Conservation (phyloP, 2,888 invertebrate genomes). For the Pseudococcus jackbeardsleyi region DNA sequence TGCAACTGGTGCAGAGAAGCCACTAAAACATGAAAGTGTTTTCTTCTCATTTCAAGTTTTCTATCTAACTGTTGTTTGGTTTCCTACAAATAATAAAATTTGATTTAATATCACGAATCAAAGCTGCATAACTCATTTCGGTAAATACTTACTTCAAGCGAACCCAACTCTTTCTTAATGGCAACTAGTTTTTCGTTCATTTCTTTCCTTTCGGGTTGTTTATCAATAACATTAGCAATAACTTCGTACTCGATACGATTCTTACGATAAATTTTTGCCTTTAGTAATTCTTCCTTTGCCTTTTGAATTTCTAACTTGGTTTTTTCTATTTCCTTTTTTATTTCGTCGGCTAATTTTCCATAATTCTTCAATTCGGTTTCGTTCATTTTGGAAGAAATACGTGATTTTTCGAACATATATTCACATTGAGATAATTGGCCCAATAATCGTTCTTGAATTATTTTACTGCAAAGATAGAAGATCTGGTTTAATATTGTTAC, state of each 20-base stretch:
- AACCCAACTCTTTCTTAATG: constrained; percentile 81
- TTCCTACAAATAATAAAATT: constrained; percentile 71
- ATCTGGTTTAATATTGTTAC: no score
- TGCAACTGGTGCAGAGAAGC: constrained; percentile 85
- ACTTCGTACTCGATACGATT: constrained; percentile 95
- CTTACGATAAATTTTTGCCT: constrained; percentile 88
- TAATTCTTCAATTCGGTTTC: constrained; percentile 87
- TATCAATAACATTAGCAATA: constrained; percentile 88
- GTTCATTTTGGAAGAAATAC: constrained; percentile 84
- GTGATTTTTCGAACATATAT: constrained; percentile 87
- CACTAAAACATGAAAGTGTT: constrained; percentile 90
- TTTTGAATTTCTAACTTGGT: constrained; percentile 85
- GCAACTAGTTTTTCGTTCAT: constrained; percentile 78
- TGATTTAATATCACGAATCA: constrained; percentile 2
- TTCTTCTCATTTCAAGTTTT: constrained; percentile 84
- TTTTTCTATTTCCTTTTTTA: constrained; percentile 83
- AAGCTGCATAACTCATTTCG: background rate
- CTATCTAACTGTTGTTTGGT: constrained; percentile 81
- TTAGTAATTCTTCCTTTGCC: constrained; percentile 86
- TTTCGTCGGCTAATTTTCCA: constrained; percentile 80
- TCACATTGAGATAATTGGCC: constrained; percentile 89
- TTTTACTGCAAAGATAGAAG: constrained; percentile 72
- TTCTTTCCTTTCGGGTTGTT: constrained; percentile 89
- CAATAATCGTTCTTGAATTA: constrained; percentile 83
- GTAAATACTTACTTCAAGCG: constrained; percentile 72